Conservation (phyloP, 1,140 invertebrate species). For the Lepidostoma basale region DNA sequence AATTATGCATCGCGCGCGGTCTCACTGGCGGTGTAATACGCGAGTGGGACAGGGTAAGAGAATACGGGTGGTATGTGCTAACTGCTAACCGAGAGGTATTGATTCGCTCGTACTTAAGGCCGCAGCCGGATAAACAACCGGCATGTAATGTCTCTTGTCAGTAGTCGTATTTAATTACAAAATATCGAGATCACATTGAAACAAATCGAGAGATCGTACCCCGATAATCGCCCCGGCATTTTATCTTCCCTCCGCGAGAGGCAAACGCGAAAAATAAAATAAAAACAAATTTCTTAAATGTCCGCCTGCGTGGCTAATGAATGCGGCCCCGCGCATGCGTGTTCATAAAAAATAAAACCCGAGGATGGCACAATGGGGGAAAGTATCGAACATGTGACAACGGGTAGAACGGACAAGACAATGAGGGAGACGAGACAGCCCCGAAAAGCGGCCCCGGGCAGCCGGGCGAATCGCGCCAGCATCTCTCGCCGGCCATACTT, state of each 20-base stretch:
- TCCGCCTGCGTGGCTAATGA: constrained; percentile 34
- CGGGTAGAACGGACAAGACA: constrained; percentile 41
- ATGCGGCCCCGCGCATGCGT: constrained; percentile 24
- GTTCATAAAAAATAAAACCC: constrained; percentile 30
- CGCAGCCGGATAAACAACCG: constrained; percentile 4
- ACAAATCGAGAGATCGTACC: constrained; percentile 22
- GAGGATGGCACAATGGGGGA: constrained; percentile 37
- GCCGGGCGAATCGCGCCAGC: background rate
- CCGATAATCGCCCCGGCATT: constrained; percentile 17
- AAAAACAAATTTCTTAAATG: constrained; percentile 31
- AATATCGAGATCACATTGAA: constrained; percentile 23
- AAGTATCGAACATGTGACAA: constrained; percentile 40
- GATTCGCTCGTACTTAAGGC: background rate
- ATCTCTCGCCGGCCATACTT: constrained; percentile 4
- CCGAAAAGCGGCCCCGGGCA: background rate
- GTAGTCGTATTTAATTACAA: constrained; percentile 21
- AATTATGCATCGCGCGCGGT: no score
- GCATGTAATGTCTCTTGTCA: constrained; percentile 10
- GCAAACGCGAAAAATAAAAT: constrained; percentile 25
- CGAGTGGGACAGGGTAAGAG: no score
- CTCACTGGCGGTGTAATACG: no score
- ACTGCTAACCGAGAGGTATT: no score
- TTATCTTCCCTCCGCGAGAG: background rate
- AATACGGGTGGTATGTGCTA: no score
- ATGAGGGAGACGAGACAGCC: constrained; percentile 38